Evolutionary conservation across 1,140 invertebrate species (phyloP), one percentile per base, ranked within the genome.

Genomic region (Calliphora vicina): DNA sequence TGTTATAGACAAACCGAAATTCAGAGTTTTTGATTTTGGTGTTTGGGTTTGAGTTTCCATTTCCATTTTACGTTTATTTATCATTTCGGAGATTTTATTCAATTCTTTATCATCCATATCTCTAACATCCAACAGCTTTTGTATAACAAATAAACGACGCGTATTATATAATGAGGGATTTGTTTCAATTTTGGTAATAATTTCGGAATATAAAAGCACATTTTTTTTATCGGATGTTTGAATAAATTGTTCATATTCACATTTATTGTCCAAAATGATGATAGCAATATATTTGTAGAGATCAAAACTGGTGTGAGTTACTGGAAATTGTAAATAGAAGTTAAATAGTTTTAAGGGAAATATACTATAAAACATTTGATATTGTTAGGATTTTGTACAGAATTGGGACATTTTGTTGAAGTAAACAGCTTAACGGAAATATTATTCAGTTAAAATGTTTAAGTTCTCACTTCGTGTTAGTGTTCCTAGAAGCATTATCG

Each of bases 181-280:
- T 2, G 23, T 26, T 29, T 73, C 5, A 4, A 82, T 72, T 12
- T 13, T 12, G 0, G 71, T 73, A 42, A 82, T 9, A 15, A 82
- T 15, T 45, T 82, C 57, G 5, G 45, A 26, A 26, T 82, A 1
- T 9, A 82, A 12, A 4, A 43, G 17, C 20, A 82, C 29, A 12
- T 17, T 13, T 82, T 20, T 20, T 23, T 35, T 43, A 43, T 82
- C 67, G 8, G 27, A 42, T 6, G 81, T 73, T 42, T 12, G 4
- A 25, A 82, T 73, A 26, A 43, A 26, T 13, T 73, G 17, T 25
- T 25, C 67, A 35, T 43, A 27, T 15, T 5, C 12, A 57, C 57
- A 72, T 45, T 26, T n/a, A 43, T 82, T 82, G 17, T 82, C 81
- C 81, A 82, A 26, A 15, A 82, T 67, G 6, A 82, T 27, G 2